Percentiles rank a stretch among this genome's conserved stretches.
phyloP scores from a whole-genome alignment of 2,797 vertebrate species.

The Varecia variegata region DNA sequence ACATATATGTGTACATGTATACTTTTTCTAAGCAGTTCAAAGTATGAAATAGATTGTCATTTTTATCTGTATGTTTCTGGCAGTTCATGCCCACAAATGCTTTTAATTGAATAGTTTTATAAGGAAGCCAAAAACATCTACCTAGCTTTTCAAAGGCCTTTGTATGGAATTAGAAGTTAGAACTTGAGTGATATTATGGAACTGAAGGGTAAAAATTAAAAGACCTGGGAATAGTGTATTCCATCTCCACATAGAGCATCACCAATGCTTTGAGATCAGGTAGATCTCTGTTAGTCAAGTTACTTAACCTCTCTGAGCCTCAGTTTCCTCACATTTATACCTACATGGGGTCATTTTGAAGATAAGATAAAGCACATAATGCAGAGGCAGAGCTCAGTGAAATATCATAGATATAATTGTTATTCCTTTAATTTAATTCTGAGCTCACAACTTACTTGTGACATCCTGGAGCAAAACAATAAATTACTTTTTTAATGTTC shows the following conservation, averaged over 20 bases:
- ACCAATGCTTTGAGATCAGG: background rate
- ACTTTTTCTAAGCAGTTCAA: background rate
- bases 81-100: background rate
- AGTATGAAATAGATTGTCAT: background rate
- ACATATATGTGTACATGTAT: background rate
- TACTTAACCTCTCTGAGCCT: background rate
- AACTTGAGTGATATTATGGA: background rate
- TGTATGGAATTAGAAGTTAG: background rate
- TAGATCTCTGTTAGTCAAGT: background rate
- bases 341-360: background rate
- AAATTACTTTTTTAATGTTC: background rate
- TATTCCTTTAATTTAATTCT: constrained; percentile 1
- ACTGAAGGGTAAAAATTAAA: background rate
- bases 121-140: background rate
- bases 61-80: background rate
- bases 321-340: background rate
- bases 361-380: background rate
- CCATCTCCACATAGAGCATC: background rate
- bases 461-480: background rate
- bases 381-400: background rate
- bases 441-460: background rate
- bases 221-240: background rate
- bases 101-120: constrained; percentile 17
- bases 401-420: background rate
- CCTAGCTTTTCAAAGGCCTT: background rate